Base-by-base conservation (phyloP, 2,113 vertebrate genomes). In the Miniopterus natalensis region DNA sequence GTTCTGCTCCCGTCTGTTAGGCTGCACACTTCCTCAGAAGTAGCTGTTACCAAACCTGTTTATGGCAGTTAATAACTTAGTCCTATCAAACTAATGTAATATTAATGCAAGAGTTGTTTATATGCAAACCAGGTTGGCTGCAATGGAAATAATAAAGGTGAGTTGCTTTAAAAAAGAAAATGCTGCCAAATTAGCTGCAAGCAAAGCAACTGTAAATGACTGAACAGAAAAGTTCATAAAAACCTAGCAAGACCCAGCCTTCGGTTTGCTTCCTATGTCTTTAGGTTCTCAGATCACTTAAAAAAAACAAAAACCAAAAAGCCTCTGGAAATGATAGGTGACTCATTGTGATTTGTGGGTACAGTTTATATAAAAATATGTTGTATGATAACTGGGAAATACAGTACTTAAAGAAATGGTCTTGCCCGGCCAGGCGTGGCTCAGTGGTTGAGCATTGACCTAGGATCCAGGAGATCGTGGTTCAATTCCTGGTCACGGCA, bases 21-120 rank as follows among this genome's bases (percentile, higher is more conserved):
- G 70, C 27, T 27, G 18, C 8, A 40, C 0, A 25, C 29, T 13
- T 71, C 25, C 61, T 66, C 53, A 57, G 29, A 15, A 47, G 13
- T 8, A 57, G 42, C 13, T 51, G 86, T 49, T 70, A 78, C 47
- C 53, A 77, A 25, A 68, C 51, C 53, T 89, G 71, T 84, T 42
- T 68, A 40, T 25, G 59, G 25, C 53, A 57, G 45, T 75, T 71
- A 78, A 88, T 85, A 61, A 84, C 61, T 70, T 92, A 89, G 75
- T 61, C 74, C 47, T 59, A 70, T 15, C 59, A 77, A 42, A 25
- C 27, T 27, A 73, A 78, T 59, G 42, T 65, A 89, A 86, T 70
- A 55, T n/a, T 47, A 49, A 85, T 13, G 2, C 10, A 47, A 59
- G 27, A 75, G 4, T 29, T 80, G 29, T 51, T 53, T 31, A 40